Conservation (phyloP, 53 echinoderm and acorn worm species). For the Mesocentrotus franciscanus region DNA sequence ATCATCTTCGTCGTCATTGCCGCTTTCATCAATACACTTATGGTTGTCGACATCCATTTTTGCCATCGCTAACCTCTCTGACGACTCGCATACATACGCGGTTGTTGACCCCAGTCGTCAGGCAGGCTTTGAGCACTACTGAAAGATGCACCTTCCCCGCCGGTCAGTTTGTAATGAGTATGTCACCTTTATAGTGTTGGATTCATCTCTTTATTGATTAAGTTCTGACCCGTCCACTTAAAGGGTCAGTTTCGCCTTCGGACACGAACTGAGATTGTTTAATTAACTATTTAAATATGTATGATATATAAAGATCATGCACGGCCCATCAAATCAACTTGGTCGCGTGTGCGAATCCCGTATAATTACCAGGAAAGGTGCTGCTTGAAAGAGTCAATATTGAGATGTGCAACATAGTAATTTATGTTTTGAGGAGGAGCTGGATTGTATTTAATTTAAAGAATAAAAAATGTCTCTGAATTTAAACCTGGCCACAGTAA, state of each 20-base stretch:
- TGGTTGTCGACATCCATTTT: background rate
- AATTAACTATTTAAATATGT: background rate
- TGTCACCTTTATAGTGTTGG: background rate
- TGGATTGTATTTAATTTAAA: too few species aligned
- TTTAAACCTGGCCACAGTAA: too few species aligned
- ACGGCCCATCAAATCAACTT: background rate
- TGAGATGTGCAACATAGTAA: too few species aligned
- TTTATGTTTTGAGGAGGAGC: too few species aligned
- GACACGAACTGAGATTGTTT: background rate
- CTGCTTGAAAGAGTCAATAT: background rate
- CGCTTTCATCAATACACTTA: too few species aligned
- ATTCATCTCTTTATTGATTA: conserved; percentile 43
- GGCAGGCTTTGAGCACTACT: background rate
- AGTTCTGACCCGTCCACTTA: conserved; percentile 21
- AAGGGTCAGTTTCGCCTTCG: conserved; percentile 1
- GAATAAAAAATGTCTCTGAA: too few species aligned
- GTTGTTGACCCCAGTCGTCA: background rate
- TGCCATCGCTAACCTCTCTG: background rate
- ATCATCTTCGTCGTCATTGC: too few species aligned
- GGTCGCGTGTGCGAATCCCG: background rate
- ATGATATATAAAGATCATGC: background rate
- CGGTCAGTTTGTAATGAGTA: background rate
- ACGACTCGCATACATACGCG: background rate
- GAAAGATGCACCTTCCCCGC: background rate
- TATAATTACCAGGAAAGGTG: background rate